These are phyloP conservation scores for Caenorhabditis brenneri DNA, from an alignment of 1,140 invertebrate species.

Conservation along the genomic window DNA sequence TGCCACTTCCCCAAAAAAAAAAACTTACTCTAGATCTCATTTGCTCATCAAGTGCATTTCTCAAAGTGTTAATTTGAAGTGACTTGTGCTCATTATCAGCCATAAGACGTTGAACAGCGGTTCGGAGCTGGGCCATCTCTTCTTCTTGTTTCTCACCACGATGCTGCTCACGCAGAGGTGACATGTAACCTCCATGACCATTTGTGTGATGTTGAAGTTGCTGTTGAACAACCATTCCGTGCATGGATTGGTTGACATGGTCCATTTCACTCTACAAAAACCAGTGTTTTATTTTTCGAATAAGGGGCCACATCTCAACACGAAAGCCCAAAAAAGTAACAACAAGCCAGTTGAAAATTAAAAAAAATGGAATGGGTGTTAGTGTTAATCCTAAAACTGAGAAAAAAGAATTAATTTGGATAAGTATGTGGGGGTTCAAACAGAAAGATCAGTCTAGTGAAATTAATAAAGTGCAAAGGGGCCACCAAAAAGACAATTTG, in stretches of 20 bases:
- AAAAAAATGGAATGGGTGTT: background rate
- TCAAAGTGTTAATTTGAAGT: slow-evolving; percentile 72
- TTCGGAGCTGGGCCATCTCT: slow-evolving; percentile 74
- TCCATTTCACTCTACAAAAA: slow-evolving; percentile 62
- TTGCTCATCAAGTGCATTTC: slow-evolving; percentile 70
- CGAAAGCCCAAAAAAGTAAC: background rate
- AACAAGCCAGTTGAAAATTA: background rate
- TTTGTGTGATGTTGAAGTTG: slow-evolving; percentile 37
- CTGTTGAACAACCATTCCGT: slow-evolving; percentile 51
- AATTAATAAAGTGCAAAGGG: slow-evolving; percentile 26
- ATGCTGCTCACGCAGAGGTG: slow-evolving; percentile 1
- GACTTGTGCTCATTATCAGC: slow-evolving; percentile 75
- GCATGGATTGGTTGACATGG: slow-evolving; percentile 60
- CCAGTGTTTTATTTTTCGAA: background rate
- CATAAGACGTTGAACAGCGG: slow-evolving; percentile 74
- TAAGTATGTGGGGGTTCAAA: background rate
- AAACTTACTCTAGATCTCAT: slow-evolving; percentile 31
- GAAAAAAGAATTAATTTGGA: background rate
- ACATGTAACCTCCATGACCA: slow-evolving; percentile 41
- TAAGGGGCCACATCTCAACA: too few species aligned
- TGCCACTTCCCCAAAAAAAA: background rate
- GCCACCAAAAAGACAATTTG: background rate
- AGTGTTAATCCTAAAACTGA: background rate
- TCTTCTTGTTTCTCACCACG: slow-evolving; percentile 65
- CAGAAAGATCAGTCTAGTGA: background rate